phyloP scores from a whole-genome alignment of 2,113 vertebrate species.

The Paradisaea rubra region DNA sequence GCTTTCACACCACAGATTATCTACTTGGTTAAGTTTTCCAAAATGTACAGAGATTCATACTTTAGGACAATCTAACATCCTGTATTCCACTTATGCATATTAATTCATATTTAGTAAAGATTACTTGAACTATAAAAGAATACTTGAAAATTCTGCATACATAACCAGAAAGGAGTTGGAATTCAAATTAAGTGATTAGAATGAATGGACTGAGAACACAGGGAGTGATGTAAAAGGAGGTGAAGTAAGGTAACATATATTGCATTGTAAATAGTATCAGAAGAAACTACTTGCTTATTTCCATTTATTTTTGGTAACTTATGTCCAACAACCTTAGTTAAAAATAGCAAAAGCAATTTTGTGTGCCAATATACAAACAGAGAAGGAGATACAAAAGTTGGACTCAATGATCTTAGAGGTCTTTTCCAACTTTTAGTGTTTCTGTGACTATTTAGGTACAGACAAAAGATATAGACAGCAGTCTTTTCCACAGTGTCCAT shows the following conservation, averaged over 20 bases:
- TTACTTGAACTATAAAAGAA: background rate
- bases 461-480: background rate
- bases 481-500: background rate
- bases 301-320: background rate
- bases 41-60: background rate
- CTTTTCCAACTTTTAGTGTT: background rate
- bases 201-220: background rate
- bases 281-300: constrained; percentile 16
- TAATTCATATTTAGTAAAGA: background rate
- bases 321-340: background rate
- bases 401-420: background rate
- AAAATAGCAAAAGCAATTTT: constrained; percentile 1
- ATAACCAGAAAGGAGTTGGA: background rate
- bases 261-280: background rate
- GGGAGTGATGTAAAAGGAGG: background rate
- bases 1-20: background rate
- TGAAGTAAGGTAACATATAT: background rate
- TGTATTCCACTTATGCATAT: background rate
- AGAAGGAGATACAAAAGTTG: background rate
- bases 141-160: background rate
- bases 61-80: background rate
- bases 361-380: background rate
- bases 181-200: background rate
- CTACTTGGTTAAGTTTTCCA: background rate
- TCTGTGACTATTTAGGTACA: background rate